phyloP scores from a whole-genome alignment of 2,113 vertebrate genomes.

The Dicaeum eximium region DNA sequence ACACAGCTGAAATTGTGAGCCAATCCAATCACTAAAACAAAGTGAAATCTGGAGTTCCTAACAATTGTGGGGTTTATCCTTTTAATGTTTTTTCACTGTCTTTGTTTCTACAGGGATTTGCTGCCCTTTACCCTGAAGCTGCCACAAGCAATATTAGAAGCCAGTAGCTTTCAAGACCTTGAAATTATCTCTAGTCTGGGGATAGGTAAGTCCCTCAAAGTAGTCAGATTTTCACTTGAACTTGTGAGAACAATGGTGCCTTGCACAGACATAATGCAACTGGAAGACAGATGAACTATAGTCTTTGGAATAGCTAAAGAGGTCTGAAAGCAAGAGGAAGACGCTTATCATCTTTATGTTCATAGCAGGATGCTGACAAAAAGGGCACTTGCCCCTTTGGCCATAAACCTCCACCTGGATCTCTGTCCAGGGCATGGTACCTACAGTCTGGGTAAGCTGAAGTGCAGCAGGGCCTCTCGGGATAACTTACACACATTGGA shows the following conservation, averaged over 20 bases:
- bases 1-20: not conserved
- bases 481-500: not conserved
- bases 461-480: accelerated
- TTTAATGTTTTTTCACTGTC: not conserved
- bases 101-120: conserved; percentile 82
- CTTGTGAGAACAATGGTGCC: not conserved
- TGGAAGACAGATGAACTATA: not conserved
- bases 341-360: not conserved
- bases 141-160: conserved; percentile 84
- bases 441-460: not conserved
- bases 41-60: not conserved
- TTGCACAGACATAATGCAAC: not conserved
- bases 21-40: not conserved
- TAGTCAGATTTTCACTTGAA: not conserved
- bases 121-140: conserved; percentile 83
- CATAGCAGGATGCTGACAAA: not conserved
- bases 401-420: not conserved
- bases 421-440: not conserved
- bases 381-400: not conserved
- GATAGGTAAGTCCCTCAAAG: conserved; percentile 78
- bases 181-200: conserved; percentile 86
- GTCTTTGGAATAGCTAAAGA: not conserved
- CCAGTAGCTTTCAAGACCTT: conserved; percentile 82
- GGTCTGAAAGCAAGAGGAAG: not conserved
- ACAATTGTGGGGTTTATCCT: not conserved